phyloP scores from a whole-genome alignment of 1,140 invertebrate genomes.

The Heliconius himera region DNA sequence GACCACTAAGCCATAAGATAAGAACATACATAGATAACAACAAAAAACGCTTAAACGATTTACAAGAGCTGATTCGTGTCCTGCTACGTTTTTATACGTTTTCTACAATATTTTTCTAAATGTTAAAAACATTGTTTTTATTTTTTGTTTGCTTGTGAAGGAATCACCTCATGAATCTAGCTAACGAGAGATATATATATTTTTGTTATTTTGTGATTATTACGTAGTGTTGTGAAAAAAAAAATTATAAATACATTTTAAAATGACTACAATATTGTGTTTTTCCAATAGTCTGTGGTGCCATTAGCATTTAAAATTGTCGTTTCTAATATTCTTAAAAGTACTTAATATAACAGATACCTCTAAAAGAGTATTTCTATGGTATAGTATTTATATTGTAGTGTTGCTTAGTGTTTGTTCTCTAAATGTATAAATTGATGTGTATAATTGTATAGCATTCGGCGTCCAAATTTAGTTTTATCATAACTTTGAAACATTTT shows the following conservation, averaged over 20 bases:
- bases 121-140: no score
- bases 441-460: conserved; percentile 9
- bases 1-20: no score
- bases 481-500: background rate
- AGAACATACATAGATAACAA: no score
- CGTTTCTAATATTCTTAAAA: background rate
- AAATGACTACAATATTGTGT: conserved; percentile 10
- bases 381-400: background rate
- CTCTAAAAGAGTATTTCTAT: conserved; percentile 11
- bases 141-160: background rate
- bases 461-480: background rate
- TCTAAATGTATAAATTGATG: conserved; percentile 11
- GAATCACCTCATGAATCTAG: background rate
- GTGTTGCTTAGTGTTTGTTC: background rate
- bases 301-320: background rate
- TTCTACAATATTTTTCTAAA: no score
- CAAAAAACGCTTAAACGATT: no score
- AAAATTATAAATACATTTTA: background rate
- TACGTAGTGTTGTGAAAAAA: background rate
- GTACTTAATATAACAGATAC: background rate
- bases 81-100: no score
- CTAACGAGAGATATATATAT: background rate
- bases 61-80: no score
- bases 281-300: conserved; percentile 8
- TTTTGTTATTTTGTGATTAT: background rate